Evolutionary conservation across 1,140 invertebrate species (phyloP).

Genomic region (Homarus americanus): DNA sequence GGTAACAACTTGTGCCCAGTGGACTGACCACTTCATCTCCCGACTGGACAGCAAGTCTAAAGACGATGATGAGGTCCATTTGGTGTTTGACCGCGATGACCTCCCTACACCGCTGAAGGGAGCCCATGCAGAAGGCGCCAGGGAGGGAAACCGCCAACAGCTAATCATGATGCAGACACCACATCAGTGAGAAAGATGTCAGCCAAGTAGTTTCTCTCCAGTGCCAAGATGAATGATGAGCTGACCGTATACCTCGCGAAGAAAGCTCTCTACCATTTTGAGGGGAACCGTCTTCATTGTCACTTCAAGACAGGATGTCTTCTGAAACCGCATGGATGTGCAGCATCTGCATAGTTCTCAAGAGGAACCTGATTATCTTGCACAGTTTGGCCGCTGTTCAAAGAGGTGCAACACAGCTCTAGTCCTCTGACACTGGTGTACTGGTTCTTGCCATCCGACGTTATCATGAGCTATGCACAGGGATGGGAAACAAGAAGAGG

Average conservation of each 20-base stretch:
- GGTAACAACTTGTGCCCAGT: no score
- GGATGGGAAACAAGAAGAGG: conserved; percentile 9
- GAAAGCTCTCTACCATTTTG: no score
- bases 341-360: no score
- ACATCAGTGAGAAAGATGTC: background rate
- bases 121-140: background rate
- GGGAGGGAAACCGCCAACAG: background rate
- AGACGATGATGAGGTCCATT: background rate
- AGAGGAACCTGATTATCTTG: no score
- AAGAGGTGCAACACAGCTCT: conserved; percentile 18
- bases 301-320: no score
- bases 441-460: conserved; percentile 29
- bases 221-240: background rate
- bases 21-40: no score
- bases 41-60: background rate
- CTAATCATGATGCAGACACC: background rate
- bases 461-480: conserved; percentile 8
- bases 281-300: no score
- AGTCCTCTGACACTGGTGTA: conserved; percentile 27
- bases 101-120: conserved; percentile 5
- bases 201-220: conserved; percentile 17
- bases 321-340: no score
- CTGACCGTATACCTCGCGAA: no score
- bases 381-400: no score
- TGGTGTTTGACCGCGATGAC: no score